Base-by-base conservation (phyloP, 2,888 invertebrate species). In the Arge pagana region DNA sequence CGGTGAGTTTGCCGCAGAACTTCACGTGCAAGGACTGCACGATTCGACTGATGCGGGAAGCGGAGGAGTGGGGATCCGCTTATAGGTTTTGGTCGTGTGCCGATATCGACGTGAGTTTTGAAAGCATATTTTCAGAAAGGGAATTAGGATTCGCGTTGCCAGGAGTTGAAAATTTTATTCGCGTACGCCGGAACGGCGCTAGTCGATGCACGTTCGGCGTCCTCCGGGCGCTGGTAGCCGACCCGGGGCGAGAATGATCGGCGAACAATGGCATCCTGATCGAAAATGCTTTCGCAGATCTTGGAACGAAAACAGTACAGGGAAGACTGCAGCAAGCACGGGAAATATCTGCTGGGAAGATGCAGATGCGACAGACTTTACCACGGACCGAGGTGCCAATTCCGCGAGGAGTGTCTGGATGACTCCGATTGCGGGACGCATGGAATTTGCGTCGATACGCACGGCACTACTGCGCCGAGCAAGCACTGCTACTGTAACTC, bases 41-140 rank as follows among this genome's bases (percentile, higher is more conserved):
- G 0, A 80, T 98, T 30, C 85, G 96, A 54, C 81, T 98, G 60
- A 82, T 94, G 48, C 81, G 96, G 0, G 92, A 96, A 78, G 96
- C 96, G 0, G 84, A 86, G 18, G 96, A 98, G 79, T 96, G 95
- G 94, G 85, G 88, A 0, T 79, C 82, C 50, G 84, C 81, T 65
- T 96, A 96, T 78, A 80, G 88, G 57, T 96, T 97, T 81, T 96
- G 94, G 93, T 94, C 94, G 1, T 97, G 97, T 72, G 90, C 96
- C 2, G 96, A 97, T 77, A 89, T 97, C 49, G 93, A 95, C 68
- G 90, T 96, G 54, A 73, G 72, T 68, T 33, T 7, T 24, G 7
- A 10, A 19, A n/a, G n/a, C n/a, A n/a, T n/a, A n/a, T n/a, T n/a
- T n/a, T n/a, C n/a, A n/a, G n/a, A n/a, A n/a, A n/a, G n/a, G n/a